Percentiles rank a stretch among this genome's conserved stretches.
Evolutionary conservation across 2,888 invertebrate genomes (phyloP).

Genomic region (Cancer borealis): DNA sequence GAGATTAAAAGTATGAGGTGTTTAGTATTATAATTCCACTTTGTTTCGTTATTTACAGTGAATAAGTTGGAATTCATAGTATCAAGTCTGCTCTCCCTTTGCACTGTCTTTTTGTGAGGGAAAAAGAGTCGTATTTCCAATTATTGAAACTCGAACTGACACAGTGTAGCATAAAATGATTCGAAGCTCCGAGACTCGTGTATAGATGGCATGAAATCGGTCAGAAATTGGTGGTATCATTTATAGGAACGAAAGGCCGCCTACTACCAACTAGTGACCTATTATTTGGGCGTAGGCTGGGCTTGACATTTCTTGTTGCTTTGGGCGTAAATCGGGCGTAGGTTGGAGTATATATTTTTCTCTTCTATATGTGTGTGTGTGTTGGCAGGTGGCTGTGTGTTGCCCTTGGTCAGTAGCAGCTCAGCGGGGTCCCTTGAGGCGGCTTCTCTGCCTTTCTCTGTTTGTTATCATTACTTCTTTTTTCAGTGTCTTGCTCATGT

Average conservation of each 20-base stretch:
- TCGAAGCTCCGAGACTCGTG: too few species aligned
- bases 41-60: neutral
- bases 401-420: slow-evolving; percentile 6
- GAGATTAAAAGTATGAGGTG: neutral
- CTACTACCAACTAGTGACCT: neutral
- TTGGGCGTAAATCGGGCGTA: slow-evolving; percentile 3
- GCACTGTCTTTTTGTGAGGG: neutral
- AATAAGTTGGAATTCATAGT: neutral
- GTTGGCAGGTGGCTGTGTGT: neutral
- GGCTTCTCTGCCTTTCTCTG: neutral
- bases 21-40: neutral
- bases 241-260: neutral
- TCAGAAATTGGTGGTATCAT: too few species aligned
- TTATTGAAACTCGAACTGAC: too few species aligned
- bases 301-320: neutral
- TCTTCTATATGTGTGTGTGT: neutral
- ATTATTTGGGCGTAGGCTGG: neutral
- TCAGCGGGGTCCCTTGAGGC: neutral
- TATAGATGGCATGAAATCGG: too few species aligned
- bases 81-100: neutral
- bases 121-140: too few species aligned
- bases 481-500: neutral
- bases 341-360: neutral
- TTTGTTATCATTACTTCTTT: neutral
- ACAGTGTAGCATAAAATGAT: too few species aligned